Base-by-base conservation (phyloP, 2,888 invertebrate species). In the Odontomyia ornata region DNA sequence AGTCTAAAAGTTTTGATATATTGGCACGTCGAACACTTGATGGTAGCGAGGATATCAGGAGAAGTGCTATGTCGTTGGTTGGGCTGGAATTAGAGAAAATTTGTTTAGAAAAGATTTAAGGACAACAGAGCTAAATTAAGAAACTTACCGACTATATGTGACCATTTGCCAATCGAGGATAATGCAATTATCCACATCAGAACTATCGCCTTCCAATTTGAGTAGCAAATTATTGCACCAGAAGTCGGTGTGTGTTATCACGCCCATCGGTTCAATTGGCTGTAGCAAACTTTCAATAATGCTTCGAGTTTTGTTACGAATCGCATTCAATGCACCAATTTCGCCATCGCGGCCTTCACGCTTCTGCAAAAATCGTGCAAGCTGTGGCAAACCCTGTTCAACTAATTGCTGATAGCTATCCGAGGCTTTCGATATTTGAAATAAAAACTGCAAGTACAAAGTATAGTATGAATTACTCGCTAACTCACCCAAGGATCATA, bases 101-200 rank as follows among this genome's bases (percentile, higher is more conserved):
- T 23, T 52, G 4, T 60, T 21, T 21, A 23, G 52, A 52, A 52
- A 52, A 9, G 52, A 15, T 47, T 13, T 60, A 9, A 36, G 43
- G 43, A 83, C 83, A 71, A 25, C n/a, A n/a, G n/a, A n/a, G 57
- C 47, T 69, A 73, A 30, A 64, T 43, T 36, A 11, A 56, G 23
- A 18, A 56, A 75, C 72, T 69, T 76, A 83, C 83, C 89, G 88
- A 79, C 93, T 93, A 79, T 93, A 90, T 0, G 93, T 93, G 65
- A 94, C 93, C 94, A 94, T 94, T 88, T 94, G 94, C 94, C 94
- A 94, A 84, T 94, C 94, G 60, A 94, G 86, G 67, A 93, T 92
- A 76, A 91, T 89, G 83, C 94, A 94, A 78, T 90, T 89, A 81
- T 90, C 67, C 76, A 81, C 77, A 80, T 83, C 76, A 64, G 79